phyloP scores from a whole-genome alignment of 2,888 invertebrate genomes.

The Phoenoteleia sp. region DNA sequence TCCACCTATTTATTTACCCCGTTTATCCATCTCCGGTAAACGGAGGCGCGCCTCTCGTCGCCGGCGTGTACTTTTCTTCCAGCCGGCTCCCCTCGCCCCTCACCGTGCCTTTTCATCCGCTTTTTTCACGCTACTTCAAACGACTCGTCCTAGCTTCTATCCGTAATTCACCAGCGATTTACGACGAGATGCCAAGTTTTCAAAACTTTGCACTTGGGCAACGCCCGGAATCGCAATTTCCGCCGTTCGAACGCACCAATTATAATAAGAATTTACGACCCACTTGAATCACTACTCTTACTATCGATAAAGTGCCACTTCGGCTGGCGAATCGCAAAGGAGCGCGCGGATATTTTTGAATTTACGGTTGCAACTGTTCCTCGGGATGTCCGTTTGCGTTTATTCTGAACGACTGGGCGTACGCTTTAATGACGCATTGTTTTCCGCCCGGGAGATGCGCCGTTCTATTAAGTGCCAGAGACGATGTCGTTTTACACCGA shows the following conservation, averaged over 20 bases:
- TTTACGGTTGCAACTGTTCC: conserved; percentile 41
- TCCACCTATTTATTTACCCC: conserved; percentile 50
- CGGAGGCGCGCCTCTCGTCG: conserved; percentile 25
- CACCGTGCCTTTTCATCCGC: conserved; percentile 55
- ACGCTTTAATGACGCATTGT: conserved; percentile 63
- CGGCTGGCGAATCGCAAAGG: conserved; percentile 51
- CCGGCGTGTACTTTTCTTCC: conserved; percentile 38
- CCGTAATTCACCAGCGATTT: conserved; percentile 74
- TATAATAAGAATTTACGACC: conserved; percentile 83
- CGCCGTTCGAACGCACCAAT: conserved; percentile 78
- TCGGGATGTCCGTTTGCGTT: conserved; percentile 53
- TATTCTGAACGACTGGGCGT: conserved; percentile 54
- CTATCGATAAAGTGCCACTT: conserved; percentile 77
- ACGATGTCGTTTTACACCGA: conserved; percentile 17
- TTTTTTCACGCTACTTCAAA: conserved; percentile 53
- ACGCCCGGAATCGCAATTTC: conserved; percentile 77
- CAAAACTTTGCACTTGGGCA: conserved; percentile 70
- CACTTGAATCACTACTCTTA: conserved; percentile 64
- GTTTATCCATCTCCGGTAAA: conserved; percentile 30
- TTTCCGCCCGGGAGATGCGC: conserved; percentile 10
- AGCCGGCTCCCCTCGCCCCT: too few relatives aligned
- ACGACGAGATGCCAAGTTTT: conserved; percentile 76
- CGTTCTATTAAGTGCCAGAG: not conserved
- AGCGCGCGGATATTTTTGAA: conserved; percentile 50
- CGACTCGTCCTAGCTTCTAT: conserved; percentile 33